Percentiles rank a stretch among this genome's conserved stretches.
phyloP scores from a whole-genome alignment of 2,888 invertebrate species.

The Chirona hameri region DNA sequence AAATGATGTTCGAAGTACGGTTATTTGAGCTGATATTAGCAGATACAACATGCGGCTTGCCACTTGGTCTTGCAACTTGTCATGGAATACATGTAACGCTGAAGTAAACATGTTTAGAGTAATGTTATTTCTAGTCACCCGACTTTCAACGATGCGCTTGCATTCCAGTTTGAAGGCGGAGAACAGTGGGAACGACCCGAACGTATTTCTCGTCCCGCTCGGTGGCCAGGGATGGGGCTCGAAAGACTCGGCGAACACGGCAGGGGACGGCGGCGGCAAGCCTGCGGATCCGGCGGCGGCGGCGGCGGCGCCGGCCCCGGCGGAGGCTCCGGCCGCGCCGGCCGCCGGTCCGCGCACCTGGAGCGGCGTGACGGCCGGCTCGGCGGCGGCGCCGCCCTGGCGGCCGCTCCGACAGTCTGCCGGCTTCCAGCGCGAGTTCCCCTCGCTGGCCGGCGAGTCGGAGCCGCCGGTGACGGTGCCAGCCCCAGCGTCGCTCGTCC shows the following conservation, averaged over 20 bases:
- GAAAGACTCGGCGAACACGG: background rate
- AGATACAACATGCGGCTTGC: too few species aligned
- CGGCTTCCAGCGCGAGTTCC: slow-evolving; percentile 14
- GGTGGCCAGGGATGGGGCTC: slow-evolving; percentile 3
- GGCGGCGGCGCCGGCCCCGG: background rate
- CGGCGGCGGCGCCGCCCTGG: background rate
- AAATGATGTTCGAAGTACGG: background rate
- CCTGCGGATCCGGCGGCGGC: background rate
- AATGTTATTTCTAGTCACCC: background rate
- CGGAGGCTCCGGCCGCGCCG: background rate
- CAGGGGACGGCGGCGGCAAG: background rate
- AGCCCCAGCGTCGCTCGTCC: background rate
- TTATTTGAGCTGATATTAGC: background rate
- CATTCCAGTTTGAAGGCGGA: background rate
- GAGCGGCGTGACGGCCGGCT: background rate
- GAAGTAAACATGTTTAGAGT: background rate
- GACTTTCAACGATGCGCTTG: background rate
- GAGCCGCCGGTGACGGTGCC: background rate
- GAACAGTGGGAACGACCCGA: slow-evolving; percentile 22
- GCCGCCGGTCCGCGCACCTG: background rate
- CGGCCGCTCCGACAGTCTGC: background rate
- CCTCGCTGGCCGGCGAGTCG: background rate
- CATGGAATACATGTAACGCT: background rate
- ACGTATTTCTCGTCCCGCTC: slow-evolving; percentile 2
- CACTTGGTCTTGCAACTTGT: background rate